phyloP scores from a whole-genome alignment of 2,797 vertebrate genomes.

The Eurystomus glaucurus region DNA sequence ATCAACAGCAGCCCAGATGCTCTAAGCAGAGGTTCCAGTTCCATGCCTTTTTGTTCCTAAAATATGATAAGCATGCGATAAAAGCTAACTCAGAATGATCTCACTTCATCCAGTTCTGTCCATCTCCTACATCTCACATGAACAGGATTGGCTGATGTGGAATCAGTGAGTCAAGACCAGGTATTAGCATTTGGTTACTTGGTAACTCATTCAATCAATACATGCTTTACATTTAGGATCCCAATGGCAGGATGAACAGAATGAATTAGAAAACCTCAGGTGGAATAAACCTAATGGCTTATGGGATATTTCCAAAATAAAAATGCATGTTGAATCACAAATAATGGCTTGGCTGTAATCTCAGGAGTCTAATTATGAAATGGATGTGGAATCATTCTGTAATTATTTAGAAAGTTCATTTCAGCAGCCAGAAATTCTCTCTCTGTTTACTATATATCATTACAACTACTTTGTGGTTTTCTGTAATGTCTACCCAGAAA shows the following conservation, averaged over 20 bases:
- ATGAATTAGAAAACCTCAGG: slow-evolving; percentile 20
- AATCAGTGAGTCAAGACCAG: background rate
- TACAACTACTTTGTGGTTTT: background rate
- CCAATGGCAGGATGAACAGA: slow-evolving; percentile 16
- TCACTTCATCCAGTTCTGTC: background rate
- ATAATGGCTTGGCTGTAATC: slow-evolving; percentile 29
- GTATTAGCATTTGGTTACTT: slow-evolving; percentile 47
- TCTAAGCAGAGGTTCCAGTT: background rate
- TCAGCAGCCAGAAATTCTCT: slow-evolving; percentile 44
- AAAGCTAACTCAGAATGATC: background rate
- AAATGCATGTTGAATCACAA: slow-evolving; percentile 28
- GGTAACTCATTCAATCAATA: slow-evolving; percentile 44
- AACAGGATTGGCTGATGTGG: background rate
- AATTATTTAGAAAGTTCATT: slow-evolving; percentile 59
- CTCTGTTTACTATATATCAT: background rate
- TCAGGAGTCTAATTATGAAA: slow-evolving; percentile 55
- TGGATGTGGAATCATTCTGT: slow-evolving; percentile 19
- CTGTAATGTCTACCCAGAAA: background rate
- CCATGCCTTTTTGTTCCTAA: background rate
- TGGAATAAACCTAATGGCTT: slow-evolving; percentile 35
- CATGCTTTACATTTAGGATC: slow-evolving; percentile 26
- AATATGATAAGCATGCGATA: fast-evolving
- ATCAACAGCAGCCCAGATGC: background rate
- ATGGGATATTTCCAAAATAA: slow-evolving; percentile 44
- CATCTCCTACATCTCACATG: background rate